phyloP scores from a whole-genome alignment of 2,113 vertebrate species.

The Nicator chloris region DNA sequence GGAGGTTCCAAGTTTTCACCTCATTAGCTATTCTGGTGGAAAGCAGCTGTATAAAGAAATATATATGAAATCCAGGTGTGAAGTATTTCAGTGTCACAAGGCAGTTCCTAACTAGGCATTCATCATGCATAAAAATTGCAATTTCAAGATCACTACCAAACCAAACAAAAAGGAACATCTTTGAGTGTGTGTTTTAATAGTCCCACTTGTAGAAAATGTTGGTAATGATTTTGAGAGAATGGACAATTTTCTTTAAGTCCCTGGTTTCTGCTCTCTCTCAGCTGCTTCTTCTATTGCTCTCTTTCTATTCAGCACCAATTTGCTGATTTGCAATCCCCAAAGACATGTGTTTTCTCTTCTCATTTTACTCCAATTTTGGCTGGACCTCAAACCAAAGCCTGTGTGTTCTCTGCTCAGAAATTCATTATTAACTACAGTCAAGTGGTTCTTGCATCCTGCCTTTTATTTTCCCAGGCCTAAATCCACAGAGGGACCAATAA shows the following conservation, averaged over 20 bases:
- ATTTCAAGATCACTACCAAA: not conserved
- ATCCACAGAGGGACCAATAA: constrained; percentile 34
- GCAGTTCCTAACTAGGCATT: constrained; percentile 23
- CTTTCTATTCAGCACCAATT: constrained; percentile 4
- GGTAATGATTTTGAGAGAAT: not conserved
- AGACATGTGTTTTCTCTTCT: constrained; percentile 15
- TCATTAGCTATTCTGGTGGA: constrained; percentile 13
- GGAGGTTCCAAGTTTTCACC: not conserved
- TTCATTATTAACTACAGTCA: constrained; percentile 25
- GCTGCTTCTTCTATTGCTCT: not conserved
- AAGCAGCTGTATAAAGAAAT: constrained; percentile 44
- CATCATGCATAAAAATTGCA: not conserved
- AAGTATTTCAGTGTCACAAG: not conserved
- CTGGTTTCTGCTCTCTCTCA: not conserved
- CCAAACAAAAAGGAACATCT: not conserved
- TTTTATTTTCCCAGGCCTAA: constrained; percentile 41
- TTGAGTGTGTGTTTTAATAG: not conserved
- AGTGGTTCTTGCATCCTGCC: constrained; percentile 10
- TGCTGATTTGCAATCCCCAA: not conserved
- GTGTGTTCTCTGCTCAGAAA: not conserved
- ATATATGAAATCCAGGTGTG: not conserved
- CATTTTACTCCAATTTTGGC: constrained; percentile 7
- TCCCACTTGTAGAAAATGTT: not conserved
- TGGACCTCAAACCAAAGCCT: constrained; percentile 35
- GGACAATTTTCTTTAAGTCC: not conserved